Evolutionary conservation across 1,140 invertebrate species (phyloP), one percentile per base, ranked within the genome.

Genomic region (Vanessa tameamea): DNA sequence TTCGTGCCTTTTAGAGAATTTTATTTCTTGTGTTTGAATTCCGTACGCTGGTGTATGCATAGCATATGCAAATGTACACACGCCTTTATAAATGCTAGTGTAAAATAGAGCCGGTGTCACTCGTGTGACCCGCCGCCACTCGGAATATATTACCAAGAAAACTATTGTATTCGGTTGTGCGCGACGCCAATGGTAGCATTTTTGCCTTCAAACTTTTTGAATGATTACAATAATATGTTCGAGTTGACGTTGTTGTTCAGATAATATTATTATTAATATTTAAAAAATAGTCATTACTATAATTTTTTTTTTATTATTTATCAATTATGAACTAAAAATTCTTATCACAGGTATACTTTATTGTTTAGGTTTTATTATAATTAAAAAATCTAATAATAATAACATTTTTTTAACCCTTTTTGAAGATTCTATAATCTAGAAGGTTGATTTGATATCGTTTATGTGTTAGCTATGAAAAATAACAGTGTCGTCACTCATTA

Each of bases 101-200:
- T 77, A 57, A 66, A 59, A 75, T 69, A 69, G 66, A 69, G 66
- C 16, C 76, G 77, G 76, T 80, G 83, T 87, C 83, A 83, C 69
- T 73, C 77, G 67, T 50, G 47, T 86, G 85, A 88, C 87, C 87
- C 80, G 69, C 15, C 69, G 84, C 75, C 78, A 71, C 75, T 72
- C 67, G n/a, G 87, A 86, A 88, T 88, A 88, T 77, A 87, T 88
- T 88, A 88, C 72, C 57, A 63, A 48, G 69, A 65, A 81, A 55
- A 87, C 83, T 84, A 84, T 84, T 81, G 84, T 73, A 65, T 69
- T 59, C 16, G 50, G 26, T 37, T 67, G 23, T 15, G 37, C 26
- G 47, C 48, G 53, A 47, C 63, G 63, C 51, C 51, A 43, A n/a
- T 59, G 66, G 53, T 69, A 47, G 66, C 37, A 23, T 68, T 68